Evolutionary conservation across 35 echinoderm and acorn worm genomes (phyloP), one percentile per base, ranked within the genome.

Genomic region (Patiria miniata): DNA sequence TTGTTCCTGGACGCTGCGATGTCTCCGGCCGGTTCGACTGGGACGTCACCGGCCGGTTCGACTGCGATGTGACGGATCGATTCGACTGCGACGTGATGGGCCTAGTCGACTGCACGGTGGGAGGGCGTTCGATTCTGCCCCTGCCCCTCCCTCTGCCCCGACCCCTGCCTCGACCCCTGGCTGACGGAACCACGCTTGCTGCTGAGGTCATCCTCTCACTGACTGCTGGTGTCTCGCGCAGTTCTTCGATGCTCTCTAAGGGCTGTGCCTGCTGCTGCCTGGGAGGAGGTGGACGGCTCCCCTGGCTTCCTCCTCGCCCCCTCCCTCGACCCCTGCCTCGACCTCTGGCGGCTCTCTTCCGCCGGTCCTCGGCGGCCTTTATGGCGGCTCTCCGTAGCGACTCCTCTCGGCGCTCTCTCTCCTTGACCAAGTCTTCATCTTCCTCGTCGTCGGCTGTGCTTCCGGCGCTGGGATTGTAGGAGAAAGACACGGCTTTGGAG

Each of bases 371-470:
- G 18, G 78, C 29, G 34, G 77, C 50, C 61, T 78, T 37, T 18
- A 86, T 40, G 40, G 69, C 60, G 2, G 85, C 85, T 79, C 73
- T 87, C 68, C 85, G 52, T n/a, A 87, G 52, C 1, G 85, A 87
- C 26, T 87, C 85, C 50, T 87, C 85, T 21, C 85, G 85, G 12
- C 85, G 61, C 47, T 79, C 21, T 53, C 85, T 77, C 39, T 87
- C 85, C 30, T 79, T 87, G 7, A 87, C 29, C 6, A 87, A 40
- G 19, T 87, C 85, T 39, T 87, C 85, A 79, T 87, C 85, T 87
- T 87, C 58, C 52, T 78, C 73, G 77, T 86, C 61, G 40, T 51
- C 44, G 30, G 85, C 10, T 39, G 85, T 9, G 68, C 85, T 52
- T 34, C 76, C 39, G 47, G 77, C 9, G 37, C 29, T 47, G 60